These are phyloP conservation scores for Argopecten irradians DNA, from an alignment of 1,140 invertebrate genomes.

Conservation along the genomic window DNA sequence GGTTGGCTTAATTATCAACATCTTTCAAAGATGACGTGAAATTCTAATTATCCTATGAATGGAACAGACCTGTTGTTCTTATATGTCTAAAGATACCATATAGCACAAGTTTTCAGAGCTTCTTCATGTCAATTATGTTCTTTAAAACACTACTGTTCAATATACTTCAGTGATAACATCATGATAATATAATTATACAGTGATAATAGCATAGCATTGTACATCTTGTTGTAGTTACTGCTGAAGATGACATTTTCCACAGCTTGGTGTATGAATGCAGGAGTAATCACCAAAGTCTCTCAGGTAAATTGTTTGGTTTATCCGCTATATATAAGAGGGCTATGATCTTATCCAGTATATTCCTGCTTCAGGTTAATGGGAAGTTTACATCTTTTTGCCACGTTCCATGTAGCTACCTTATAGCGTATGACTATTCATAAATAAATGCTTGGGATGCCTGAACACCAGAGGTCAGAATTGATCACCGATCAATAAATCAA, in stretches of 20 bases:
- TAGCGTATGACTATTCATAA: too few relatives aligned
- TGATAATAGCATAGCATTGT: neutral
- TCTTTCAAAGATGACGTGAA: too few relatives aligned
- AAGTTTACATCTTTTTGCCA: neutral
- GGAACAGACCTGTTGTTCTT: too few relatives aligned
- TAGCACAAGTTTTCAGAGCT: too few relatives aligned
- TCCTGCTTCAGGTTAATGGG: neutral
- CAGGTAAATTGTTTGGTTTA: constrained; percentile 62
- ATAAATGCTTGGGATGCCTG: too few relatives aligned
- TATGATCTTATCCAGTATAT: neutral
- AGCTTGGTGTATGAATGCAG: constrained; percentile 89
- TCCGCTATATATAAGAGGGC: neutral
- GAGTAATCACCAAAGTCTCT: constrained; percentile 86
- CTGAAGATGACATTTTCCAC: constrained; percentile 88
- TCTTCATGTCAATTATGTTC: too few relatives aligned
- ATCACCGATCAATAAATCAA: neutral
- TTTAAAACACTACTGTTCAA: too few relatives aligned
- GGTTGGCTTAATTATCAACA: too few relatives aligned
- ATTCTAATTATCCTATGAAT: too few relatives aligned
- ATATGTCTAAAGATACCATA: too few relatives aligned
- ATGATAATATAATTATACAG: neutral
- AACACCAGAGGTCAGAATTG: too few relatives aligned
- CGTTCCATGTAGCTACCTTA: neutral
- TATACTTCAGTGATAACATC: neutral
- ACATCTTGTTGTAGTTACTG: constrained; percentile 83